Percentiles rank a stretch among this genome's conserved stretches.
Evolutionary conservation across 1,140 invertebrate species (phyloP).

Genomic region (Lerema accius): DNA sequence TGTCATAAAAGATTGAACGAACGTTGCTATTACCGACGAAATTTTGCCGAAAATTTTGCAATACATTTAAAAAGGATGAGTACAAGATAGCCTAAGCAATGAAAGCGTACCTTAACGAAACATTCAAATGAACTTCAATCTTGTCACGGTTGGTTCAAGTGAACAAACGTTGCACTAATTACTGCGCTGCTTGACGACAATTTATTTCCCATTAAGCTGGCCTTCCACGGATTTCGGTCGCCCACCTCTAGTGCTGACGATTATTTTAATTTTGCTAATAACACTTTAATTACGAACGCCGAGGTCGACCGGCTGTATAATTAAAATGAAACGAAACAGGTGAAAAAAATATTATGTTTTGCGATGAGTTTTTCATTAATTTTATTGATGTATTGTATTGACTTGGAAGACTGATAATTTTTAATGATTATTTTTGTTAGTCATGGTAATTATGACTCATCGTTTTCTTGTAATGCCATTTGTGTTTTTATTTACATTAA

Average conservation of each 20-base stretch:
- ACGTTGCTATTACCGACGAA: background rate
- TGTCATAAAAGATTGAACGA: too few species aligned
- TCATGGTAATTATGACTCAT: too few species aligned
- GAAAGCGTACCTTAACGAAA: slow-evolving; percentile 55
- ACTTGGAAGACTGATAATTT: background rate
- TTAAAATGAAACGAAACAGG: slow-evolving; percentile 33
- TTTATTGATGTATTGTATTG: slow-evolving; percentile 2
- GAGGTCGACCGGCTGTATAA: slow-evolving; percentile 52
- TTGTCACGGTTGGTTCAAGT: slow-evolving; percentile 74
- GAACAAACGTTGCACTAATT: slow-evolving; percentile 71
- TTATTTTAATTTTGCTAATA: slow-evolving; percentile 79
- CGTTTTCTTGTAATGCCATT: too few species aligned
- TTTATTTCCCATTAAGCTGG: slow-evolving; percentile 78
- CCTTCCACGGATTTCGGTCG: slow-evolving; percentile 72
- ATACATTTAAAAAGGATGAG: background rate
- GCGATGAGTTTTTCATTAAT: slow-evolving; percentile 13
- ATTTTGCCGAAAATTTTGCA: background rate
- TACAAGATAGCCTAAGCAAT: slow-evolving; percentile 5
- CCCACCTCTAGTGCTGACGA: slow-evolving; percentile 68
- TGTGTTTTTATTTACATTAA: too few species aligned
- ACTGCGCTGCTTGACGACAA: slow-evolving; percentile 69
- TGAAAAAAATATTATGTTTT: slow-evolving; percentile 27
- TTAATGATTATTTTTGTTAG: background rate
- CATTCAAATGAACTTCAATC: slow-evolving; percentile 56
- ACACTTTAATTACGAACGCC: slow-evolving; percentile 72